Evolutionary conservation across 2,113 vertebrate species (phyloP), one percentile per base, ranked within the genome.

Genomic region (Galbula dea): DNA sequence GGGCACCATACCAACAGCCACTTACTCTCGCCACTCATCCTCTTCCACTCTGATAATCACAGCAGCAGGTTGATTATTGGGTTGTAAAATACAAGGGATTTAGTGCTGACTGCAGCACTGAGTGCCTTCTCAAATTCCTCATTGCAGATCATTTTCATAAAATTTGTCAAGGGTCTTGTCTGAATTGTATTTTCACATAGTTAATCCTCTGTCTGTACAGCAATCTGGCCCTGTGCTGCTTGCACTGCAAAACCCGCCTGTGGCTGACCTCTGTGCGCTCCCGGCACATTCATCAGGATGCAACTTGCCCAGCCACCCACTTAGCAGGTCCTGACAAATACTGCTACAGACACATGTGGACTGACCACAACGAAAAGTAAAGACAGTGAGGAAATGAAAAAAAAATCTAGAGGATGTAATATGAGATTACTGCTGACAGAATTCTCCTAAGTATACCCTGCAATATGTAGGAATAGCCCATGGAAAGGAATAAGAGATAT

Each of bases 31-130:
- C 93, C 88, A 90, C 95, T 96, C 89, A 73, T 96, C 89, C 71
- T 83, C 95, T 91, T 96, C 92, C 92, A 96, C 92, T 88, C 92
- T 63, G 92, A 90, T 94, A 96, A 94, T 88, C 96, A 91, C 96
- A 96, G 93, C 95, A 94, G 96, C 93, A 96, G 88, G 92, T 95
- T 96, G 95, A 96, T 96, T 95, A 96, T 93, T 90, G 88, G 90
- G 88, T 94, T 96, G 85, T 93, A 95, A 96, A 96, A 94, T 94
- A 94, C 82, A 94, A 94, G 83, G 90, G 88, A 94, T 94, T 95
- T 95, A 96, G 79, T 83, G 93, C 96, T 95, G 95, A 95, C 96
- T 95, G 85, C 96, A 95, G 93, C 96, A 94, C 88, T 6, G 82
- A 91, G 82, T 48, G 82, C 90, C 82, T 93, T 43, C 46, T 95